phyloP scores from a whole-genome alignment of 2,888 invertebrate species.

The Aporophyla nigra region DNA sequence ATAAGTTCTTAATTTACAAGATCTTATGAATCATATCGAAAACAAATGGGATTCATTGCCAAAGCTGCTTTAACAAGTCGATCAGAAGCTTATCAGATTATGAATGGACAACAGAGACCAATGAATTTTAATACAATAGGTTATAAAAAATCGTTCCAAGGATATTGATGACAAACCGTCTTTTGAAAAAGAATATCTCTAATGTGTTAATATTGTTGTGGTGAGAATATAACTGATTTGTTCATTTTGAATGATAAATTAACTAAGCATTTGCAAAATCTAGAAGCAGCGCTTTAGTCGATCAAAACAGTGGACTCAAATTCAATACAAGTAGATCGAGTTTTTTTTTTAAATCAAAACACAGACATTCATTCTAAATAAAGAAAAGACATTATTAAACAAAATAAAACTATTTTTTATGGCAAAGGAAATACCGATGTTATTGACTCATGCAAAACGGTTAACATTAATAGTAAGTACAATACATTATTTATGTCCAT shows the following conservation, averaged over 20 bases:
- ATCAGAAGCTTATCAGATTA: conserved; percentile 38
- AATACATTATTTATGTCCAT: conserved; percentile 77
- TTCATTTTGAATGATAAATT: not conserved
- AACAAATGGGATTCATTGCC: conserved; percentile 31
- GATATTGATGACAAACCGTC: conserved; percentile 22
- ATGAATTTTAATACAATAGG: conserved; percentile 50
- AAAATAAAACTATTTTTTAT: conserved; percentile 32
- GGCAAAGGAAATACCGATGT: conserved; percentile 59
- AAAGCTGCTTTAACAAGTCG: conserved; percentile 36
- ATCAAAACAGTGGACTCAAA: conserved; percentile 4
- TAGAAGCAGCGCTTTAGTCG: not conserved
- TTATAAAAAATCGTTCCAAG: conserved; percentile 35
- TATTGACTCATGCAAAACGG: conserved; percentile 78
- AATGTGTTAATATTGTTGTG: conserved; percentile 16
- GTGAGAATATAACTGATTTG: not conserved
- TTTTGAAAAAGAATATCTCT: not conserved
- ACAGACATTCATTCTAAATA: conserved; percentile 4
- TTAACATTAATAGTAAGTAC: conserved; percentile 68
- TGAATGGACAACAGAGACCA: conserved; percentile 40
- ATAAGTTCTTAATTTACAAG: conserved; percentile 34
- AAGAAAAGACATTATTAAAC: conserved; percentile 18
- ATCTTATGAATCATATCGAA: conserved; percentile 33
- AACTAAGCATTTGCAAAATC: not conserved
- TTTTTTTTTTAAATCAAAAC: not conserved
- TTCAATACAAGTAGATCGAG: not conserved